These are phyloP conservation scores for Cryptocephalus primarius DNA, from an alignment of 2,888 invertebrate species.

Conservation along the genomic window DNA sequence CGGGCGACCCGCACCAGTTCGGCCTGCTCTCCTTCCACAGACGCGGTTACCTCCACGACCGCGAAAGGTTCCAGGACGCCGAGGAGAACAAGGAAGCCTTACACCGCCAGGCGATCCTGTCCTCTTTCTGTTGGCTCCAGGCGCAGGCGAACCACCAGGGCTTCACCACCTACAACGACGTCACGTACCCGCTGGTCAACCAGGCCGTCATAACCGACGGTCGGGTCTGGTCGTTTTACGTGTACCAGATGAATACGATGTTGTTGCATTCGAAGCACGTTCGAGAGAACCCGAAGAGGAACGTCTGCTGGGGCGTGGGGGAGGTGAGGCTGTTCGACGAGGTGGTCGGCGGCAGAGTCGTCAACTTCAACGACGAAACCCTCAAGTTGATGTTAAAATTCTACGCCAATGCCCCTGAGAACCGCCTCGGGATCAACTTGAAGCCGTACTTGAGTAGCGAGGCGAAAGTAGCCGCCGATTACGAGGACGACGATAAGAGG, in stretches of 20 bases:
- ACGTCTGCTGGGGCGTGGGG: conserved; percentile 69
- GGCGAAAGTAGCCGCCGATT: conserved; percentile 51
- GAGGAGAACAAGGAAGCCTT: conserved; percentile 52
- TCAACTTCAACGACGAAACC: conserved; percentile 72
- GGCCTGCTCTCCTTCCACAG: conserved; percentile 66
- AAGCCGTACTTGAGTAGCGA: conserved; percentile 61
- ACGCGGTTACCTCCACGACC: conserved; percentile 46
- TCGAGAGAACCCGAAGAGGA: conserved; percentile 59
- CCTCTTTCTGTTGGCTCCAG: conserved; percentile 70
- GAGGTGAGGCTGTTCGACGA: conserved; percentile 63
- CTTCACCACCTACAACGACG: conserved; percentile 80
- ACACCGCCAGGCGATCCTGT: conserved; percentile 62
- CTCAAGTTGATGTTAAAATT: conserved; percentile 62
- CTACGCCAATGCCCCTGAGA: conserved; percentile 58
- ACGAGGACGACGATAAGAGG: conserved; percentile 55
- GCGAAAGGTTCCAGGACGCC: conserved; percentile 40
- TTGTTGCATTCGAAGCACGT: conserved; percentile 51
- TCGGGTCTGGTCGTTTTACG: conserved; percentile 71
- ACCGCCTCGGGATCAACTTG: conserved; percentile 49
- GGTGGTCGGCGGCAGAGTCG: conserved; percentile 58
- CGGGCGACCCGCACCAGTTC: conserved; percentile 67
- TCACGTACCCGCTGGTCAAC: conserved; percentile 82
- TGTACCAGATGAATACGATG: conserved; percentile 87
- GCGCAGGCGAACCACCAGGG: conserved; percentile 76
- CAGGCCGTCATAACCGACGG: conserved; percentile 89